These are phyloP conservation scores for Camelus dromedarius DNA, from an alignment of 2,113 vertebrate species.

Conservation along the genomic window DNA sequence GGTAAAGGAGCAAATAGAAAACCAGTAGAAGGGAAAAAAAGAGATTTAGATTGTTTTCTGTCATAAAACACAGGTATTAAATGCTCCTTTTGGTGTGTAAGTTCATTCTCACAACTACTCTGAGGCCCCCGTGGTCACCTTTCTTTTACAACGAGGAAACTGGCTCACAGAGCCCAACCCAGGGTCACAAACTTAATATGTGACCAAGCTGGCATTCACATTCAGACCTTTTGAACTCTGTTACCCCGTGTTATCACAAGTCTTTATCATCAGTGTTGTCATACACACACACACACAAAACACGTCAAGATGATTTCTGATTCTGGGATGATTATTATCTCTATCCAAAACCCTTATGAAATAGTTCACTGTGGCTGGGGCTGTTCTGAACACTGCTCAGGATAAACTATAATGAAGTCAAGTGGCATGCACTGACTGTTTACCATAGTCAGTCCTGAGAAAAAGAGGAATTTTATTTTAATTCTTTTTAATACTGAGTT, in stretches of 20 bases:
- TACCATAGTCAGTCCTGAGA: background rate
- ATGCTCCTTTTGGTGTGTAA: background rate
- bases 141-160: background rate
- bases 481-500: background rate
- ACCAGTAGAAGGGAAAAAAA: background rate
- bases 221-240: conserved; percentile 1
- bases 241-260: background rate
- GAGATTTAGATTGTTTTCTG: background rate
- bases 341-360: background rate
- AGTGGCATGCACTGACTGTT: background rate
- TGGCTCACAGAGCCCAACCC: background rate
- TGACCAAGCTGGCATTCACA: background rate
- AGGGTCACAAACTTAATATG: background rate
- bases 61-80: background rate
- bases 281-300: background rate
- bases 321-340: background rate
- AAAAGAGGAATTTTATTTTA: background rate
- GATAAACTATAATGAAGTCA: background rate
- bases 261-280: background rate
- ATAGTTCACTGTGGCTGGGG: background rate
- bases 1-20: background rate
- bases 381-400: background rate
- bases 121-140: background rate
- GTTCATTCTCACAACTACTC: background rate
- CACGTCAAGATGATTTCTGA: background rate